These are phyloP conservation scores for Phrynocephalus vlangalii DNA, from an alignment of 2,797 vertebrate genomes.

Conservation along the genomic window DNA sequence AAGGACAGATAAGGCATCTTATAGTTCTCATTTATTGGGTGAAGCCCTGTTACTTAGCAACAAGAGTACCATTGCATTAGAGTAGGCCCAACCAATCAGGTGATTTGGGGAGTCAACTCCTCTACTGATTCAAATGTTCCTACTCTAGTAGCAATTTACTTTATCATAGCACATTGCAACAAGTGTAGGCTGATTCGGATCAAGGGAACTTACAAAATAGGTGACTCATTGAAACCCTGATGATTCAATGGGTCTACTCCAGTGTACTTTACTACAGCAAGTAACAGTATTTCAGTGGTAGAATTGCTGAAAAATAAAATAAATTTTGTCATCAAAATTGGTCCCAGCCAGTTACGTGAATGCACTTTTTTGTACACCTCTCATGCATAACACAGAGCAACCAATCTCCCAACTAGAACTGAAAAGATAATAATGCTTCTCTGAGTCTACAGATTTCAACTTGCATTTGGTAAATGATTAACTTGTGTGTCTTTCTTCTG, in stretches of 20 bases:
- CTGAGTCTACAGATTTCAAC: slow-evolving; percentile 4
- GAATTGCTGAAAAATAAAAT: slow-evolving; percentile 52
- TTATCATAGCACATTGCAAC: no score
- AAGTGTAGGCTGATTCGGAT: no score
- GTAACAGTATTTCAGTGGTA: background rate
- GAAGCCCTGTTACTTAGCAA: no score
- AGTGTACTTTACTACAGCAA: no score
- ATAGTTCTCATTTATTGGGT: slow-evolving; percentile 29
- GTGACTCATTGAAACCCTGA: no score
- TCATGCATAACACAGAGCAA: slow-evolving; percentile 48
- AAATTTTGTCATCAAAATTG: slow-evolving; percentile 41
- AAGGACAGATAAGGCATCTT: slow-evolving; percentile 70
- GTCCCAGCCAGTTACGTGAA: slow-evolving; percentile 45
- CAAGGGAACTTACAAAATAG: no score
- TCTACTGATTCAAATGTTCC: no score
- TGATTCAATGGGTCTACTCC: no score
- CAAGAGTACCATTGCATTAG: no score
- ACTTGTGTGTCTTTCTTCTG: background rate
- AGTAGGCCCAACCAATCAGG: no score
- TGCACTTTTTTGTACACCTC: slow-evolving; percentile 35
- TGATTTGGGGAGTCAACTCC: no score
- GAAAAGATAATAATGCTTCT: slow-evolving; percentile 20
- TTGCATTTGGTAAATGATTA: slow-evolving; percentile 15
- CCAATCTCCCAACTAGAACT: background rate
- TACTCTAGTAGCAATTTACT: no score